Conservation (phyloP, 2,888 invertebrate species). For the Tenthredo amoena region DNA sequence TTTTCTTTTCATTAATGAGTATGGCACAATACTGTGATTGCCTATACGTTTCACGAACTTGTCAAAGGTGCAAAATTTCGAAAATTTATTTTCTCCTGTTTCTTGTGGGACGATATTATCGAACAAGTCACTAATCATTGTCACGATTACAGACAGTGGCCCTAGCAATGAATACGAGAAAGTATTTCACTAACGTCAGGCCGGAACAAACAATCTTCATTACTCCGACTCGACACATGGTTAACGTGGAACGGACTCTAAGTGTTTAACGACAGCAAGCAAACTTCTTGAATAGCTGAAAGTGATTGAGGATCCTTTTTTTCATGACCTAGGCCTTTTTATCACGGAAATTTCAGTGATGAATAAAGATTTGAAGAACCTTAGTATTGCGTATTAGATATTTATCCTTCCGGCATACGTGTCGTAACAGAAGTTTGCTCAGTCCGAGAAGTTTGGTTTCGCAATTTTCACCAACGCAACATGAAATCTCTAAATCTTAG, state of each 20-base stretch:
- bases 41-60: background rate
- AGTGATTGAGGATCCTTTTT: background rate
- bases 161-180: constrained; percentile 6
- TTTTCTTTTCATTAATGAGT: background rate
- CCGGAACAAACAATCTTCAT: constrained; percentile 27
- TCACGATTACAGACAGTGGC: background rate
- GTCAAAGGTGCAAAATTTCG: constrained; percentile 12
- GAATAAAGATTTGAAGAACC: background rate
- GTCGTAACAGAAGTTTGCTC: constrained; percentile 26
- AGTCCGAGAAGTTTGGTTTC: background rate
- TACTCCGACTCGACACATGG: background rate
- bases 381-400: background rate
- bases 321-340: constrained; percentile 34
- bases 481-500: background rate
- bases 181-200: constrained; percentile 35
- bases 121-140: background rate
- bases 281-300: background rate
- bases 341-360: background rate
- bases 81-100: background rate
- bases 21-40: background rate
- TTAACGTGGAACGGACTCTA: background rate
- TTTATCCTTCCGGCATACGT: constrained; percentile 11
- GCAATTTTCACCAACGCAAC: constrained; percentile 38
- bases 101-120: background rate
- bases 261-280: background rate